phyloP scores from a whole-genome alignment of 2,113 vertebrate species.

The Trogon melanurus region DNA sequence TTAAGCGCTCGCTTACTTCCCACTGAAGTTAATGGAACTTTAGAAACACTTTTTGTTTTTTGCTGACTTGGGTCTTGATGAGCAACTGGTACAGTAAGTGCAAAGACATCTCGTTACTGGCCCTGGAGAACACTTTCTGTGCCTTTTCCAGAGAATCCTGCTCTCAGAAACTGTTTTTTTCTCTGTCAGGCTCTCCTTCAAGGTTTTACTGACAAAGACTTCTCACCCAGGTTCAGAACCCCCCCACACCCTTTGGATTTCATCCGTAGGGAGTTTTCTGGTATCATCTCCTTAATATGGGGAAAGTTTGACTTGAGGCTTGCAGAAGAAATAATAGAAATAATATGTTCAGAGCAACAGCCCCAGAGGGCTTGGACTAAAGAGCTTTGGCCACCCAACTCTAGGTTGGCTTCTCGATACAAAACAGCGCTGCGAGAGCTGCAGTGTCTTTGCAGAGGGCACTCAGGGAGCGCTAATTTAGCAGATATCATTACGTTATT shows the following conservation, averaged over 20 bases:
- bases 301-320: background rate
- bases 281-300: background rate
- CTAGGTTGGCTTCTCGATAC: background rate
- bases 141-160: background rate
- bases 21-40: constrained; percentile 19
- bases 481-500: constrained; percentile 9
- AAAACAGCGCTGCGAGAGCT: background rate
- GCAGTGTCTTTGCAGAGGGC: background rate
- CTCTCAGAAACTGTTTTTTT: background rate
- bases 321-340: background rate
- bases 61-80: constrained; percentile 33
- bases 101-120: background rate
- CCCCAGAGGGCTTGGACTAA: background rate
- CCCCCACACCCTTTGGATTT: background rate
- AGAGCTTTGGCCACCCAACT: background rate
- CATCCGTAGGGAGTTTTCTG: background rate
- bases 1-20: constrained; percentile 22
- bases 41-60: background rate
- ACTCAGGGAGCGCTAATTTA: background rate
- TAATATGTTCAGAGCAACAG: background rate
- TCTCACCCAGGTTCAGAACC: background rate
- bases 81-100: background rate
- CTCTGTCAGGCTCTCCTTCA: background rate
- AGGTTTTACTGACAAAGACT: background rate
- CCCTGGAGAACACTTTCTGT: background rate